Evolutionary conservation across 2,888 invertebrate species (phyloP), one percentile per base, ranked within the genome.

Genomic region (Selenia dentaria): DNA sequence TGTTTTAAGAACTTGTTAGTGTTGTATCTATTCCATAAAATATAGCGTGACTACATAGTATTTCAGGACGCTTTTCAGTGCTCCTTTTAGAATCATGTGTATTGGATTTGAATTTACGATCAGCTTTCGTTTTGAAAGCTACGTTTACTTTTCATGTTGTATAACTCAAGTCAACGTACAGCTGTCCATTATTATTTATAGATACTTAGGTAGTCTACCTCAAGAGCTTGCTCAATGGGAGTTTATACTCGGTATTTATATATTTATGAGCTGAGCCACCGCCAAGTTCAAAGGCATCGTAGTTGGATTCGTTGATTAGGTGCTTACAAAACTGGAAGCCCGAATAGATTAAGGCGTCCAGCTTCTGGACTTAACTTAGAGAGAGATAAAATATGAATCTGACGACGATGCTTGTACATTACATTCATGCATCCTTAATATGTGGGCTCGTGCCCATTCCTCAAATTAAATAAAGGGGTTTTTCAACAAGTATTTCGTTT

Each of bases 21-120:
- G 4, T 4, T 16, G 16, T 16, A 16, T 16, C 2, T 4, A 16
- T 16, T n/a, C 16, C 2, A 16, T 16, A 16, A 16, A 6, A 18
- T 18, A 51, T 66, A 57, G 61, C 70, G 65, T 73, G 67, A 69
- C 67, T 65, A 12, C 35, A 57, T 51, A 58, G 49, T 57, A 68
- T 70, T 59, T 65, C 43, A 53, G 55, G 51, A 59, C 54, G 58
- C 59, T 67, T 54, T 61, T 51, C 43, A 54, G 42, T 40, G 51
- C 60, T 59, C 62, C 59, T 68, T 64, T 67, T 58, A 62, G 41
- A 48, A 53, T 51, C 60, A 55, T 60, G 57, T 60, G 62, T 58
- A 72, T 67, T 63, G 59, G 56, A 67, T 69, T 71, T 67, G 65
- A 67, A 74, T 73, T 70, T 71, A 72, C 62, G 69, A 71, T 62